A percentile compares a stretch with the other conserved stretches of the same genome.
phyloP scores from a whole-genome alignment of 2,797 vertebrate genomes.

The Eupleurogrammus muticus region DNA sequence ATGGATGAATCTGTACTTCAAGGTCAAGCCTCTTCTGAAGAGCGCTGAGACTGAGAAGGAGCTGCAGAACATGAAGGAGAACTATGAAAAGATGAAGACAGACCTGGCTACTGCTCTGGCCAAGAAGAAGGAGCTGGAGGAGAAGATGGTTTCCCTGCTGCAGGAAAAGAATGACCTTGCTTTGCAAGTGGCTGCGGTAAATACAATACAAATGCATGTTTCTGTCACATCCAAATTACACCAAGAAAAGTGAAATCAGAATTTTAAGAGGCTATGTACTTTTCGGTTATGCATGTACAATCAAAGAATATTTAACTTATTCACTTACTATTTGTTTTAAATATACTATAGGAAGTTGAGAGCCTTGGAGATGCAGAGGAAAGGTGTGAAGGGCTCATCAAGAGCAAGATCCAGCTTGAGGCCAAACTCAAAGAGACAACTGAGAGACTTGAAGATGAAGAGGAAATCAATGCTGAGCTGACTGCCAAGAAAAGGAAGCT shows the following conservation, averaged over 20 bases:
- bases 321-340: not conserved
- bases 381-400: slow-evolving; percentile 74
- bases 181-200: slow-evolving; percentile 88
- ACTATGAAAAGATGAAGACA: slow-evolving; percentile 79
- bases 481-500: no score
- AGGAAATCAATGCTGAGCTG: no score
- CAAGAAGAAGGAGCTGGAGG: slow-evolving; percentile 89
- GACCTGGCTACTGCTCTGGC: slow-evolving; percentile 86
- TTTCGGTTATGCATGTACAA: no score
- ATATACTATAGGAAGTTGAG: slow-evolving; percentile 63
- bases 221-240: no score
- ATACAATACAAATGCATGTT: slow-evolving; percentile 30
- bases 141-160: slow-evolving; percentile 87
- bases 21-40: slow-evolving; percentile 91
- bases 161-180: slow-evolving; percentile 91
- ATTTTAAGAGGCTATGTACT: no score
- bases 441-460: slow-evolving; percentile 84
- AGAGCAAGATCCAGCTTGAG: slow-evolving; percentile 84
- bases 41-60: slow-evolving; percentile 91
- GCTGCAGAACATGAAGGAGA: slow-evolving; percentile 88
- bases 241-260: no score
- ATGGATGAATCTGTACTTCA: slow-evolving; percentile 92
- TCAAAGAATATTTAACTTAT: no score
- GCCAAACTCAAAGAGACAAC: slow-evolving; percentile 86
- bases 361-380: slow-evolving; percentile 77